These are phyloP conservation scores for Scatophagus argus DNA, from an alignment of 2,113 vertebrate genomes.

Conservation along the genomic window DNA sequence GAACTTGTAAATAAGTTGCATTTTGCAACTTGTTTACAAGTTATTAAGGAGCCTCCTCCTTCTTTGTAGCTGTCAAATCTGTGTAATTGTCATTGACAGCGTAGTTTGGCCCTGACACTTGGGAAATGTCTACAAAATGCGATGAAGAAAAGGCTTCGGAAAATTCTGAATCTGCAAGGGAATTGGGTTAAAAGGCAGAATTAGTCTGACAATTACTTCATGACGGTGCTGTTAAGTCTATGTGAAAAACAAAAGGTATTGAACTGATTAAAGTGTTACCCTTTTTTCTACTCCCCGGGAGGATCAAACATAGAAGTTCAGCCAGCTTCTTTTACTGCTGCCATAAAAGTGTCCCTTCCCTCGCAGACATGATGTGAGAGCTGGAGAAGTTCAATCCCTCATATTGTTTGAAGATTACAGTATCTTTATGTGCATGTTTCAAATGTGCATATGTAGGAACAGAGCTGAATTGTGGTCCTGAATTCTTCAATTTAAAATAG, in stretches of 20 bases:
- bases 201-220: slow-evolving; percentile 71
- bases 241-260: slow-evolving; percentile 54
- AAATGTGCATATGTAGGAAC: slow-evolving; percentile 28
- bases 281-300: slow-evolving; percentile 57
- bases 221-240: slow-evolving; percentile 53
- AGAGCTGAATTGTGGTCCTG: no score
- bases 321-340: slow-evolving; percentile 74
- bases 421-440: slow-evolving; percentile 48
- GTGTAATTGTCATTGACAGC: slow-evolving; percentile 67
- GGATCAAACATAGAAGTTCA: slow-evolving; percentile 67
- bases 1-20: slow-evolving; percentile 43
- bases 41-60: slow-evolving; percentile 49
- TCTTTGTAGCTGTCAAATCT: slow-evolving; percentile 64
- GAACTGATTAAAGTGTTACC: slow-evolving; percentile 70
- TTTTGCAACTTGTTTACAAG: slow-evolving; percentile 75
- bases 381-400: slow-evolving; percentile 60
- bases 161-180: slow-evolving; percentile 54
- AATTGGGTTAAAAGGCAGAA: slow-evolving; percentile 65
- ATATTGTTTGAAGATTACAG: slow-evolving; percentile 70
- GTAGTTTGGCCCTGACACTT: slow-evolving; percentile 59
- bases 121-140: slow-evolving; percentile 52
- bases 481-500: slow-evolving; percentile 19
- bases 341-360: slow-evolving; percentile 70
- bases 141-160: slow-evolving; percentile 60
- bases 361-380: slow-evolving; percentile 71